Evolutionary conservation across 1,140 invertebrate genomes (phyloP).

Genomic region (Drosophila sturtevanti): DNA sequence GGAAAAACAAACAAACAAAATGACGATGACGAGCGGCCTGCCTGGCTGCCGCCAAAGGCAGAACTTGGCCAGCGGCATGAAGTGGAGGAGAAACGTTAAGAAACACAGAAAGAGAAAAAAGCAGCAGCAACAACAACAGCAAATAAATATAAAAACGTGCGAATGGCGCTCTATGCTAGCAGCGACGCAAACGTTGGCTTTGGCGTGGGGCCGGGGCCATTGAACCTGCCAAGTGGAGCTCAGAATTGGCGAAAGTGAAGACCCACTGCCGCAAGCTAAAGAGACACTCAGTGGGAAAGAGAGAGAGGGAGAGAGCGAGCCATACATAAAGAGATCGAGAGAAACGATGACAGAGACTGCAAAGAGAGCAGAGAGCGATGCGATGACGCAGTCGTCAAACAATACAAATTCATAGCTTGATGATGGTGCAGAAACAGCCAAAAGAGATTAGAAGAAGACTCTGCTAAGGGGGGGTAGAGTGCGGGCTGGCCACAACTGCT

Average conservation of each 20-base stretch:
- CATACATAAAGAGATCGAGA: slow-evolving; percentile 11
- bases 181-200: slow-evolving; percentile 29
- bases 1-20: slow-evolving; percentile 60
- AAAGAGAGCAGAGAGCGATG: slow-evolving; percentile 40
- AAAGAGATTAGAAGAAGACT: slow-evolving; percentile 63
- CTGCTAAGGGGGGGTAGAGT: slow-evolving; percentile 24
- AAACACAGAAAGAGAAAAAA: slow-evolving; percentile 15
- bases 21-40: slow-evolving; percentile 39
- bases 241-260: slow-evolving; percentile 81
- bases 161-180: slow-evolving; percentile 63
- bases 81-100: slow-evolving; percentile 17
- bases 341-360: not conserved
- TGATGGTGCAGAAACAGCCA: slow-evolving; percentile 73
- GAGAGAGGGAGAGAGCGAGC: slow-evolving; percentile 6
- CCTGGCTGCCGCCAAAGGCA: slow-evolving; percentile 7
- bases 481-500: not conserved
- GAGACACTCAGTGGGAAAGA: slow-evolving; percentile 14
- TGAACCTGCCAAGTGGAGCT: slow-evolving; percentile 76
- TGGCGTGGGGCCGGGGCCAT: slow-evolving; percentile 44
- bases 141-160: slow-evolving; percentile 56
- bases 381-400: slow-evolving; percentile 71
- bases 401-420: slow-evolving; percentile 54
- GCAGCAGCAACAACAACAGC: slow-evolving; percentile 4
- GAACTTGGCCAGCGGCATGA: slow-evolving; percentile 9
- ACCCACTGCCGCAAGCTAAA: slow-evolving; percentile 73